phyloP scores from a whole-genome alignment of 2,888 invertebrate genomes.

The Sarcophaga carnaria region DNA sequence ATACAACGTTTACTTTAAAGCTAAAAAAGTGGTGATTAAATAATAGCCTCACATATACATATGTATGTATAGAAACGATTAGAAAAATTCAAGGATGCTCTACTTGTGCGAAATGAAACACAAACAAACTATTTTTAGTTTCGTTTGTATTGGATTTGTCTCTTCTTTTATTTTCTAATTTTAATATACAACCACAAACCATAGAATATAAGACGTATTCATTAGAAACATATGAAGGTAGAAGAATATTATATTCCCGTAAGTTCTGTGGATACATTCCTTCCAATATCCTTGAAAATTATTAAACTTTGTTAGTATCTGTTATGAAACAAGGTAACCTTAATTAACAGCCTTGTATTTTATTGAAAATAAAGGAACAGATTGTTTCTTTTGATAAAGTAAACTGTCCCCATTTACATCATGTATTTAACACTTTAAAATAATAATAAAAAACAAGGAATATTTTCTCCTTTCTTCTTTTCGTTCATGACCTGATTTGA shows the following conservation, averaged over 20 bases:
- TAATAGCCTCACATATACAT: not conserved
- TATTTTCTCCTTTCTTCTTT: not conserved
- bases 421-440: slow-evolving; percentile 20
- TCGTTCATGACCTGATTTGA: slow-evolving; percentile 28
- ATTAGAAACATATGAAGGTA: too few species aligned
- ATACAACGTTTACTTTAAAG: slow-evolving; percentile 24
- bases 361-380: not conserved
- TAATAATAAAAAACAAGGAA: not conserved
- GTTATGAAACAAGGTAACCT: not conserved
- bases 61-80: not conserved
- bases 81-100: slow-evolving; percentile 66
- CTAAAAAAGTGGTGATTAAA: not conserved
- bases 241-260: too few species aligned
- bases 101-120: slow-evolving; percentile 54
- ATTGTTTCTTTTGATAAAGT: slow-evolving; percentile 10
- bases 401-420: too few species aligned
- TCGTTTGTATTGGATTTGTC: not conserved
- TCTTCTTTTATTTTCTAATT: not conserved
- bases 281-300: slow-evolving; percentile 58
- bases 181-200: not conserved
- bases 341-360: slow-evolving; percentile 31
- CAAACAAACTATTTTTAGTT: not conserved
- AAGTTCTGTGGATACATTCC: not conserved
- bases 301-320: not conserved
- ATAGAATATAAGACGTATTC: not conserved